Evolutionary conservation across 2,797 vertebrate genomes (phyloP).

Genomic region (Hoplostethus atlanticus): DNA sequence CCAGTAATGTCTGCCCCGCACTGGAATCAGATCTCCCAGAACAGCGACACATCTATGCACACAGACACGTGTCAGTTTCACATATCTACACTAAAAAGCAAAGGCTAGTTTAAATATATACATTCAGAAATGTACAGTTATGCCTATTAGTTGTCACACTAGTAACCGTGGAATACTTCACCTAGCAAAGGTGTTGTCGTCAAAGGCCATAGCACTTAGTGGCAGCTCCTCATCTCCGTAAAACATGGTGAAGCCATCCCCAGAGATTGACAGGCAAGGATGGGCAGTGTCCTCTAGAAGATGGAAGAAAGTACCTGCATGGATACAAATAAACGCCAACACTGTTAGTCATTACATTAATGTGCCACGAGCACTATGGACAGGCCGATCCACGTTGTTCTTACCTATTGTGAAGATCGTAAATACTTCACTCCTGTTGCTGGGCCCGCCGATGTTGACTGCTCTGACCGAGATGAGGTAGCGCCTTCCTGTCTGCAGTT

Average conservation of each 20-base stretch:
- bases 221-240: conserved; percentile 87
- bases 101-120: no score
- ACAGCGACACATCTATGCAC: conserved; percentile 90
- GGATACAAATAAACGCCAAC: neutral
- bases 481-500: conserved; percentile 85
- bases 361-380: neutral
- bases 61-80: neutral
- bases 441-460: conserved; percentile 90
- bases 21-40: conserved; percentile 89
- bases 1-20: conserved; percentile 92
- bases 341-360: neutral
- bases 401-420: conserved; percentile 89
- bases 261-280: conserved; percentile 90
- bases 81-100: neutral
- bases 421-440: conserved; percentile 85
- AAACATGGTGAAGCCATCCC: conserved; percentile 90
- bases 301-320: conserved; percentile 90
- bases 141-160: neutral
- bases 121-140: no score
- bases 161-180: conserved; percentile 49
- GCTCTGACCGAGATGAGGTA: conserved; percentile 90
- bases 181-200: conserved; percentile 90
- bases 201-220: conserved; percentile 82
- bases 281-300: conserved; percentile 92
- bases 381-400: neutral